Evolutionary conservation across 2,888 invertebrate species (phyloP).

Genomic region (Phortica okadai): DNA sequence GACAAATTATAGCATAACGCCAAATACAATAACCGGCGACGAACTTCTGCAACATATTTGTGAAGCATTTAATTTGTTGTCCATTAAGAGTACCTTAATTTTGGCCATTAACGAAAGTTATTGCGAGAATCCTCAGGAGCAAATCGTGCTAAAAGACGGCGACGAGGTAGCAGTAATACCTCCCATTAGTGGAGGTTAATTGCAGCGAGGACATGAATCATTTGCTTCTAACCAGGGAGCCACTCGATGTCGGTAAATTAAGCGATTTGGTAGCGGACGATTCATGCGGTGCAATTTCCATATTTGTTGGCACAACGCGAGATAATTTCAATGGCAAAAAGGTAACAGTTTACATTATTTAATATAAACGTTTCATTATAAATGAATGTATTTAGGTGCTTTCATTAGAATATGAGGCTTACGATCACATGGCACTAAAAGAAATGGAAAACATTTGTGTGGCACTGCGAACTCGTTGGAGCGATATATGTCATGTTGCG

Average conservation of each 20-base stretch:
- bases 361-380: background rate
- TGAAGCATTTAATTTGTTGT: too few species aligned
- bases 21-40: too few species aligned
- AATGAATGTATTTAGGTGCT: conserved; percentile 79
- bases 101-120: conserved; percentile 91
- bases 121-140: conserved; percentile 78
- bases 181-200: conserved; percentile 93
- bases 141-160: conserved; percentile 80
- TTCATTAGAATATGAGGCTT: conserved; percentile 94
- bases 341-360: conserved; percentile 74
- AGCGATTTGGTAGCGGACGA: conserved; percentile 82
- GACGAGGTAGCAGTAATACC: conserved; percentile 96
- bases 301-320: conserved; percentile 93
- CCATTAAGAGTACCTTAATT: conserved; percentile 79
- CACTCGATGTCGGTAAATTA: conserved; percentile 83
- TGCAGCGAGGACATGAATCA: conserved; percentile 79
- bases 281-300: conserved; percentile 90
- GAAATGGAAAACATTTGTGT: conserved; percentile 87
- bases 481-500: conserved; percentile 86
- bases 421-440: conserved; percentile 92
- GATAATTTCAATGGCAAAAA: conserved; percentile 89
- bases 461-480: conserved; percentile 85
- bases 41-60: too few species aligned
- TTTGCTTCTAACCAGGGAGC: conserved; percentile 82
- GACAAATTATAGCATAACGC: too few species aligned